Evolutionary conservation across 2,888 invertebrate species (phyloP).

Genomic region (Tuberolachnus salignus): DNA sequence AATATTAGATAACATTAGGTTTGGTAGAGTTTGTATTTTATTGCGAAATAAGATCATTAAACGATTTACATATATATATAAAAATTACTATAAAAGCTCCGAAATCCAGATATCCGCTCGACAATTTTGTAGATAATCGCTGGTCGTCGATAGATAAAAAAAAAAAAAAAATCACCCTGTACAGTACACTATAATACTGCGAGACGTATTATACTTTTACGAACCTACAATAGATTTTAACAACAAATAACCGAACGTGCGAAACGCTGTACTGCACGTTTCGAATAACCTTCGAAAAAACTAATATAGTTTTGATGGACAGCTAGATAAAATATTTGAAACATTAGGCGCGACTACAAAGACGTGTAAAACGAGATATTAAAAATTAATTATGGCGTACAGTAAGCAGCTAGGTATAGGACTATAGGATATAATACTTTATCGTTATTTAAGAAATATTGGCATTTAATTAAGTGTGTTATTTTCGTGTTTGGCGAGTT

Average conservation of each 20-base stretch:
- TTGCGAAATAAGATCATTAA: too few relatives aligned
- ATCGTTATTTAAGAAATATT: too few relatives aligned
- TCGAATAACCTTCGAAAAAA: background rate
- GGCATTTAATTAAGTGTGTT: background rate
- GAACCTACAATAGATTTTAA: background rate
- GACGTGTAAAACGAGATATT: background rate
- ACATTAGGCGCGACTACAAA: constrained; percentile 1
- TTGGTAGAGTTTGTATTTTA: too few relatives aligned
- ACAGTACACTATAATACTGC: background rate
- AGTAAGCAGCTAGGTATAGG: too few relatives aligned
- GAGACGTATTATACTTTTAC: background rate
- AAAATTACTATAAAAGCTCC: too few relatives aligned
- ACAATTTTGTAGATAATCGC: too few relatives aligned
- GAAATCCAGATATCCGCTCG: too few relatives aligned
- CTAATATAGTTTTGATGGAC: background rate
- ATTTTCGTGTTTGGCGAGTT: background rate
- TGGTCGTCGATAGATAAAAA: too few relatives aligned
- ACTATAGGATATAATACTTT: too few relatives aligned
- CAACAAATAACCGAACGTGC: background rate
- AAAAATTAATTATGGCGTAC: background rate
- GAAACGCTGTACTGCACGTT: background rate
- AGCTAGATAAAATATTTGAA: background rate
- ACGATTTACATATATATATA: too few relatives aligned
- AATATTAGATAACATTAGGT: too few relatives aligned
- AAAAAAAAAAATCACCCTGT: background rate